phyloP scores from a whole-genome alignment of 2,797 vertebrate species.

The Silurus lanzhouensis region DNA sequence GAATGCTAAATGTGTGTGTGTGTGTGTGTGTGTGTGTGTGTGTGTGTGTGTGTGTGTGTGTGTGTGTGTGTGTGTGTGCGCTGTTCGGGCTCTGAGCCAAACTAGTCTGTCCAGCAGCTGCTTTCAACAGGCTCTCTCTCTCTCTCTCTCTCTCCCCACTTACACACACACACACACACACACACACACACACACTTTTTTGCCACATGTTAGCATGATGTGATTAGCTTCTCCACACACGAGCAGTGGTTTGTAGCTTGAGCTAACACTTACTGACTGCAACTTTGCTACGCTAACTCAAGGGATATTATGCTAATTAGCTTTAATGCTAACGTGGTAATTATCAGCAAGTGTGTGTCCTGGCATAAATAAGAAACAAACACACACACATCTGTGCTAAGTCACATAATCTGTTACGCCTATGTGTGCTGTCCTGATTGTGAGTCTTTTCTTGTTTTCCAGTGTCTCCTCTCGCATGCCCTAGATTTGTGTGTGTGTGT shows the following conservation, averaged over 20 bases:
- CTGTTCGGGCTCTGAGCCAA: slow-evolving; percentile 41
- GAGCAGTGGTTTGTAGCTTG: background rate
- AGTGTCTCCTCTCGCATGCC: slow-evolving; percentile 25
- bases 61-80: slow-evolving; percentile 11
- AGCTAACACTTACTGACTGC: slow-evolving; percentile 46
- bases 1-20: slow-evolving; percentile 33
- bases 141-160: background rate
- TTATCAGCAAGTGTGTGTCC: background rate
- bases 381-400: background rate
- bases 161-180: too few relatives aligned
- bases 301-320: slow-evolving; percentile 39
- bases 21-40: background rate
- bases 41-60: slow-evolving; percentile 9
- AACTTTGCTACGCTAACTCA: slow-evolving; percentile 27
- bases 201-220: slow-evolving; percentile 33
- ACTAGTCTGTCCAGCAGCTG: slow-evolving; percentile 48
- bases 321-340: slow-evolving; percentile 33
- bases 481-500: slow-evolving; percentile 47
- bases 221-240: slow-evolving; percentile 44
- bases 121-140: slow-evolving; percentile 34
- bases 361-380: background rate
- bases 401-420: background rate
- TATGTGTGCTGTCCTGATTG: background rate
- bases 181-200: background rate
- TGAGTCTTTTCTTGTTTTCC: slow-evolving; percentile 10